Conservation (phyloP, 2,797 vertebrate species). For the Merluccius polli region DNA sequence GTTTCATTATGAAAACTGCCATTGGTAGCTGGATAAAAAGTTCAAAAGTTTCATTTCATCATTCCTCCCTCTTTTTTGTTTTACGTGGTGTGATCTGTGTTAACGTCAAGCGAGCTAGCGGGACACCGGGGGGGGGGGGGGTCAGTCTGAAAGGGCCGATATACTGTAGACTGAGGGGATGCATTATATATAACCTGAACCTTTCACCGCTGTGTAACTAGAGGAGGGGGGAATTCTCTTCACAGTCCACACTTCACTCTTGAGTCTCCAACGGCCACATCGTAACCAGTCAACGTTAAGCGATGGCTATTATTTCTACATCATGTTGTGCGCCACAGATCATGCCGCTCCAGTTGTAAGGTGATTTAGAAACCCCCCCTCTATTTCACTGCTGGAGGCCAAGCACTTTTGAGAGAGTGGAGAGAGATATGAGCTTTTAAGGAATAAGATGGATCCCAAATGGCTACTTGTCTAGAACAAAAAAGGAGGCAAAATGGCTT, state of each 20-base stretch:
- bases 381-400: slow-evolving; percentile 25
- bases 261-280: background rate
- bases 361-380: slow-evolving; percentile 41
- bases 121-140: too few species aligned
- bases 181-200: background rate
- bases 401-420: slow-evolving; percentile 6
- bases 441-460: slow-evolving; percentile 13
- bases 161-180: background rate
- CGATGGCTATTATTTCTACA: background rate
- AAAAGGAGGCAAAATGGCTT: slow-evolving; percentile 1
- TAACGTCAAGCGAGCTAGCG: background rate
- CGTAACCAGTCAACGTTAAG: background rate
- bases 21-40: background rate
- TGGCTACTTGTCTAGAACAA: slow-evolving; percentile 2
- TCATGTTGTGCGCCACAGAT: background rate
- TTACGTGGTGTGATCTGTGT: background rate
- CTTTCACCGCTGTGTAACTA: background rate
- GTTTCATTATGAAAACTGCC: background rate
- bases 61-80: background rate
- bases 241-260: background rate
- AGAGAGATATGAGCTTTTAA: slow-evolving; percentile 24
- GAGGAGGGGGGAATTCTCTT: background rate
- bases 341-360: slow-evolving; percentile 43
- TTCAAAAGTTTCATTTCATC: background rate
- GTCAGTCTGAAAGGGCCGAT: background rate